Conservation (phyloP, 2,113 vertebrate genomes). For the Cottus gobio region DNA sequence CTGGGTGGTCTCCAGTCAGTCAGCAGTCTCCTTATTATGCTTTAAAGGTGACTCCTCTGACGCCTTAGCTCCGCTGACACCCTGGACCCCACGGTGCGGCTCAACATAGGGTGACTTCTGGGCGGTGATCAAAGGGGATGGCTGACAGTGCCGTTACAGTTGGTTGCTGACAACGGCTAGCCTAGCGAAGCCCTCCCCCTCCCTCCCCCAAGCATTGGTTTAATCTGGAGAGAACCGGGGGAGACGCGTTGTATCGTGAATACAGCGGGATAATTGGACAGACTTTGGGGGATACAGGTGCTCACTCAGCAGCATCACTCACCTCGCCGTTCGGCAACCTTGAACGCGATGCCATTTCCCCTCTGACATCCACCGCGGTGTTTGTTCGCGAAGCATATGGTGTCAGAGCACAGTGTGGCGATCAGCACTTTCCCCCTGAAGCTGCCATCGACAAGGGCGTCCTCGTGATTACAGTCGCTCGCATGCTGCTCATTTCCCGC, state of each 20-base stretch:
- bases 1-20: conserved; percentile 71
- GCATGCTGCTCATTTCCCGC: conserved; percentile 30
- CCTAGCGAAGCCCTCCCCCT: conserved; percentile 11
- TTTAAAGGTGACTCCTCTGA: conserved; percentile 78
- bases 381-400: conserved; percentile 66
- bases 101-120: conserved; percentile 65
- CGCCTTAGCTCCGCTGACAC: conserved; percentile 42
- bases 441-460: conserved; percentile 56
- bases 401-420: conserved; percentile 40
- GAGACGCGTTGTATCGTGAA: conserved; percentile 28
- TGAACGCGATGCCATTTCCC: conserved; percentile 52
- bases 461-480: conserved; percentile 54
- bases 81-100: conserved; percentile 47
- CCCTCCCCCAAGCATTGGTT: conserved; percentile 32
- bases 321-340: conserved; percentile 47
- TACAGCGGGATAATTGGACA: conserved; percentile 64
- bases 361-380: conserved; percentile 40
- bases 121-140: conserved; percentile 62
- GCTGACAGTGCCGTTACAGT: conserved; percentile 60
- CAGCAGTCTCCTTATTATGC: conserved; percentile 75
- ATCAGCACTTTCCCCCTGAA: conserved; percentile 62
- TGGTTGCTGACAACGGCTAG: conserved; percentile 66
- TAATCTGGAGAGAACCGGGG: conserved; percentile 35
- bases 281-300: conserved; percentile 57
- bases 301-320: conserved; percentile 64